Conservation (phyloP, 2,888 invertebrate species). For the Idaea straminata region DNA sequence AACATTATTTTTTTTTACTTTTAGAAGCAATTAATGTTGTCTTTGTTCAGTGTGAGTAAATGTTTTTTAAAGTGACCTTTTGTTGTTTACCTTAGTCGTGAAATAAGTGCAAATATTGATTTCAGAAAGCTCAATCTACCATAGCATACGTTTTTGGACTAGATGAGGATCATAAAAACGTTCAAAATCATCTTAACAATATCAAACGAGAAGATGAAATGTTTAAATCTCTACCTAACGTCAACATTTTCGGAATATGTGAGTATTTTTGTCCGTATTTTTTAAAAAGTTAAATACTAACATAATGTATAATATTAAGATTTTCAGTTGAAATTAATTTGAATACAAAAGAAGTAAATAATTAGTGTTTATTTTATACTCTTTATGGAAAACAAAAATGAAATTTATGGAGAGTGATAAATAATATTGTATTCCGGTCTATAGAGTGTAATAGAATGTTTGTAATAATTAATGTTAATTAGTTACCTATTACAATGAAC, state of each 20-base stretch:
- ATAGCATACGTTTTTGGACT: constrained; percentile 50
- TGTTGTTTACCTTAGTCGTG: neutral
- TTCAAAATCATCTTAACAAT: constrained; percentile 40
- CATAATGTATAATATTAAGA: neutral
- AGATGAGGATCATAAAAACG: constrained; percentile 36
- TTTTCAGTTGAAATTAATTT: constrained; percentile 38
- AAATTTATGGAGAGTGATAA: too few species aligned
- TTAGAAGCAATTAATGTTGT: neutral
- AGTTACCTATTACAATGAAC: too few species aligned
- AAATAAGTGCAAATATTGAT: constrained; percentile 8
- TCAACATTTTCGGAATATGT: constrained; percentile 49
- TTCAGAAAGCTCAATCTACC: constrained; percentile 47
- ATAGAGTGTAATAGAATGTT: too few species aligned
- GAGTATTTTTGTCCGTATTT: constrained; percentile 28
- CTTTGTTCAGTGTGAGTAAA: neutral
- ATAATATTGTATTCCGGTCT: too few species aligned
- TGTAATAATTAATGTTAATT: too few species aligned
- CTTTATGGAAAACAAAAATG: too few species aligned
- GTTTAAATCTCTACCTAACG: constrained; percentile 46
- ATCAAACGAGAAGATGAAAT: constrained; percentile 46
- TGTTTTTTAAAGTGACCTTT: constrained; percentile 7
- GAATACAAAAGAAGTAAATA: too few species aligned
- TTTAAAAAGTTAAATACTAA: neutral
- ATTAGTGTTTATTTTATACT: too few species aligned
- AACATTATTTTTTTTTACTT: neutral